phyloP scores from a whole-genome alignment of 2,888 invertebrate genomes.

The Candidula unifasciata region DNA sequence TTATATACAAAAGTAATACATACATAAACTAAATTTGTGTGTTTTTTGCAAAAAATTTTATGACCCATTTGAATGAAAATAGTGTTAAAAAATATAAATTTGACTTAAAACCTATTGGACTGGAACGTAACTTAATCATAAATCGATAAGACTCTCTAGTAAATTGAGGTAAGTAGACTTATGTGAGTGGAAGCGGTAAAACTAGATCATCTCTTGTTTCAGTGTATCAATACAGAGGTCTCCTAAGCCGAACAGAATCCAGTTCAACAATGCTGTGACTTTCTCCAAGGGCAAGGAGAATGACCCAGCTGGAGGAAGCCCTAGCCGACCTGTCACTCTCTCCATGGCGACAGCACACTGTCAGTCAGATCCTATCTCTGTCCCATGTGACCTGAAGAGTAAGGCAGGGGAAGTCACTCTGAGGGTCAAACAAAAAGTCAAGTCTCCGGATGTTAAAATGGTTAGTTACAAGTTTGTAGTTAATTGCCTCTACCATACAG shows the following conservation, averaged over 20 bases:
- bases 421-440: slow-evolving; percentile 40
- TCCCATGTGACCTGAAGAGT: slow-evolving; percentile 35
- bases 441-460: slow-evolving; percentile 47
- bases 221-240: slow-evolving; percentile 45
- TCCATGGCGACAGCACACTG: slow-evolving; percentile 30
- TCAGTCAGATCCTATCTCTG: slow-evolving; percentile 45
- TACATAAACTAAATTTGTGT: no score
- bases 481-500: no score
- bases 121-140: no score
- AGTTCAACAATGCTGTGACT: background rate
- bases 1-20: no score
- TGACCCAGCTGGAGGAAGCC: slow-evolving; percentile 22
- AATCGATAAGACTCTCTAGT: no score
- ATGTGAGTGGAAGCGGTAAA: background rate
- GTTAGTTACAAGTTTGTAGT: slow-evolving; percentile 25
- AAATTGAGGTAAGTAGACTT: no score
- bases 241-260: slow-evolving; percentile 42
- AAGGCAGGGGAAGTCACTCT: slow-evolving; percentile 4
- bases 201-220: background rate
- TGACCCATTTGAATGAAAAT: no score
- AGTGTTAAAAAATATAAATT: no score
- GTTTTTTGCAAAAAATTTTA: no score
- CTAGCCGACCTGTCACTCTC: slow-evolving; percentile 47
- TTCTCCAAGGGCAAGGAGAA: slow-evolving; percentile 39
- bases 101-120: no score